These are phyloP conservation scores for Xenotilapia leptura DNA, from an alignment of 2,113 vertebrate genomes.

Conservation along the genomic window DNA sequence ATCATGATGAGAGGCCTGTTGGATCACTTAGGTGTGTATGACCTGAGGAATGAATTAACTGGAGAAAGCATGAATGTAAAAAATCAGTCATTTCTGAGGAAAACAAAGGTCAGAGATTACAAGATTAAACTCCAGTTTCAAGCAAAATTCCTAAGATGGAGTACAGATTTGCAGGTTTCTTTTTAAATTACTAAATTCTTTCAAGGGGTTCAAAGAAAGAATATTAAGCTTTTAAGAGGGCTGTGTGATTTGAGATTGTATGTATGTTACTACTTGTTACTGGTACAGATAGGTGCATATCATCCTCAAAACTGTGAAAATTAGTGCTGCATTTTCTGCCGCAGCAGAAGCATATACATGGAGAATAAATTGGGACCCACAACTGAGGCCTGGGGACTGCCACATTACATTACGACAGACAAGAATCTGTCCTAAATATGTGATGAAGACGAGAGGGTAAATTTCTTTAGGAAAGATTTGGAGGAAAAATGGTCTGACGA, in stretches of 20 bases:
- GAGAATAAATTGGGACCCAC: not conserved
- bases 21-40: not conserved
- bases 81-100: not conserved
- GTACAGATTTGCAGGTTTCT: not conserved
- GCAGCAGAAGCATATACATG: not conserved
- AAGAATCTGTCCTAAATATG: not conserved
- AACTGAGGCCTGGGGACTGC: not conserved
- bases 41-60: not conserved
- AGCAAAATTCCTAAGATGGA: not conserved
- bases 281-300: not conserved
- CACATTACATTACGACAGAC: not conserved
- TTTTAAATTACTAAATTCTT: not conserved
- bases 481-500: not conserved
- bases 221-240: rapidly evolving
- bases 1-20: not conserved
- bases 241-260: not conserved
- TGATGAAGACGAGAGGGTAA: not conserved
- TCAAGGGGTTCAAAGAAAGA: not conserved
- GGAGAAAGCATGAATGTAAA: not conserved
- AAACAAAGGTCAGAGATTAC: not conserved
- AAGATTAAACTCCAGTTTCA: not conserved
- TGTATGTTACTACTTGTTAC: not conserved
- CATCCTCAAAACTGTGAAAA: not conserved
- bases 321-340: not conserved
- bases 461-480: not conserved